These are phyloP conservation scores for Pipistrellus kuhlii DNA, from an alignment of 2,797 vertebrate species.

Conservation along the genomic window DNA sequence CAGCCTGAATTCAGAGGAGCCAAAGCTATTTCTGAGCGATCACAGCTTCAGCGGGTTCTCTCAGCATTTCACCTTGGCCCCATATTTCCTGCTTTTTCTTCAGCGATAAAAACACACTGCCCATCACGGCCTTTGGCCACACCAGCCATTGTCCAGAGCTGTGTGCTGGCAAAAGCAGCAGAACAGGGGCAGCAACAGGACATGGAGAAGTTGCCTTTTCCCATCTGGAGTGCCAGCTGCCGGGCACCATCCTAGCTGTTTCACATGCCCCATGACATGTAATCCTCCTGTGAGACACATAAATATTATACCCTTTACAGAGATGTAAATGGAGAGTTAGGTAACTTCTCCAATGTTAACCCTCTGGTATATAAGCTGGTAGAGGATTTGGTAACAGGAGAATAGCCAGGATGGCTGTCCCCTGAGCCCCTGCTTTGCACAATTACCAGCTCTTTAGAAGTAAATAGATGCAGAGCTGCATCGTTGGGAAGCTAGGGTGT, in stretches of 20 bases:
- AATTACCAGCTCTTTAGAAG: background rate
- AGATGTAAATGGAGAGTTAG: background rate
- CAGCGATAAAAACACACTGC: background rate
- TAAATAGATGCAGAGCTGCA: background rate
- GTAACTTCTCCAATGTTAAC: background rate
- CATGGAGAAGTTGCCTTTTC: background rate
- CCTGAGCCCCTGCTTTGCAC: background rate
- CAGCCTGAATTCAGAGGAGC: background rate
- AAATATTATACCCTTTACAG: background rate
- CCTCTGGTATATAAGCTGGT: background rate
- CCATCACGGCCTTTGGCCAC: no score
- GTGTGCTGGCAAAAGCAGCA: background rate
- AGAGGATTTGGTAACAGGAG: background rate
- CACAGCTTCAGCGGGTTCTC: background rate
- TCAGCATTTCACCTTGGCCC: background rate
- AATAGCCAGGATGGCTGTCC: background rate
- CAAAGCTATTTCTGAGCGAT: background rate
- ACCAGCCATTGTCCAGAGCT: background rate
- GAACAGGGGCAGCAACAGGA: background rate
- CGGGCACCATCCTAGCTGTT: background rate
- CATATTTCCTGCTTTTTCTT: background rate
- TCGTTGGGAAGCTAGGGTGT: no score
- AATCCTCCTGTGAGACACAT: background rate
- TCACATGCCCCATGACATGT: background rate
- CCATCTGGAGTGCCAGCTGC: background rate